Evolutionary conservation across 2,113 vertebrate genomes (phyloP).

Genomic region (Irena cyanogastra): DNA sequence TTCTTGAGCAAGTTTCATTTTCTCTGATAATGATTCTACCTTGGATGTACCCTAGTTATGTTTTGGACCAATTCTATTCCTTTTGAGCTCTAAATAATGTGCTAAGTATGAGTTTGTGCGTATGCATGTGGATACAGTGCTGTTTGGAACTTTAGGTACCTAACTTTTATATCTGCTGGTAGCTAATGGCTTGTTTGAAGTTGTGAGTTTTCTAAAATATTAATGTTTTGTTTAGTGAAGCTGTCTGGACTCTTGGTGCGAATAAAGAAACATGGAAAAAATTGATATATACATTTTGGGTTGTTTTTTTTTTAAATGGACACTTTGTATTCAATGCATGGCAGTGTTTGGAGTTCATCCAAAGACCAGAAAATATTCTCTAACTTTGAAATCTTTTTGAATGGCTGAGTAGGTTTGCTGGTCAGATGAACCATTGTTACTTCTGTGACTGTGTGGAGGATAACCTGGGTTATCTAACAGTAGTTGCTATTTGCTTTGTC

Average conservation of each 20-base stretch:
- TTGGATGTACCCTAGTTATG: neutral
- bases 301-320: neutral
- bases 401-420: neutral
- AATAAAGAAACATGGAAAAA: neutral
- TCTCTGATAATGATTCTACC: fast-evolving
- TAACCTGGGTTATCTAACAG: neutral
- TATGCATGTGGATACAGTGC: neutral
- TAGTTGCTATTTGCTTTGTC: neutral
- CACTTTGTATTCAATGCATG: neutral
- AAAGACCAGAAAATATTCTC: neutral
- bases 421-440: neutral
- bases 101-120: fast-evolving
- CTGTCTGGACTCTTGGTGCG: neutral
- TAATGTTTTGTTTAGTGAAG: neutral
- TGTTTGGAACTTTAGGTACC: neutral
- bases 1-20: neutral
- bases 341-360: neutral
- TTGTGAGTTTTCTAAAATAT: neutral
- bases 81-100: neutral
- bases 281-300: neutral
- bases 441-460: neutral
- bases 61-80: neutral
- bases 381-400: neutral
- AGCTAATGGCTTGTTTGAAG: neutral
- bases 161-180: neutral